A percentile compares a stretch with the other conserved stretches of the same genome.
Evolutionary conservation across 2,113 vertebrate genomes (phyloP).

Genomic region (Cephalopterus ornatus): DNA sequence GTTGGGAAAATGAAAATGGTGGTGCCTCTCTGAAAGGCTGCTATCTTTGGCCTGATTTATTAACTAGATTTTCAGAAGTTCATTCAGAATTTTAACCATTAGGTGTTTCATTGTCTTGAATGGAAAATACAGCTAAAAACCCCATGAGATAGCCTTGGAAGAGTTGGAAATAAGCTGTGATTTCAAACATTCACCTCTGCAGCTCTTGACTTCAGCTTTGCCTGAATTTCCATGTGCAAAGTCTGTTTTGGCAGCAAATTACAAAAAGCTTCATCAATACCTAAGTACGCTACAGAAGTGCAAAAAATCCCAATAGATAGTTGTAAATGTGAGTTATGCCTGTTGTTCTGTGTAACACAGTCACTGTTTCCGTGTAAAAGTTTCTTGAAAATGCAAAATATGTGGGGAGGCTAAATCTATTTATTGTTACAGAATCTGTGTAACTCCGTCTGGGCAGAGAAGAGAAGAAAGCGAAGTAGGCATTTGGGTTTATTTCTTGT

Average conservation of each 20-base stretch:
- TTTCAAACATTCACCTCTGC: neutral
- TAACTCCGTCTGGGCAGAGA: neutral
- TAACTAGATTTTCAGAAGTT: neutral
- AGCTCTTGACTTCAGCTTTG: neutral
- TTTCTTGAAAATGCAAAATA: neutral
- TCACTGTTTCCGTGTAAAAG: neutral
- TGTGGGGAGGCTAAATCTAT: neutral
- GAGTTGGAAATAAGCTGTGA: neutral
- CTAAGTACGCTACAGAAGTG: neutral
- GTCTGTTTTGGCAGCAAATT: neutral
- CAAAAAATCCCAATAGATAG: fast-evolving
- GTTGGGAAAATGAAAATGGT: fast-evolving
- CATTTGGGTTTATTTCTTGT: neutral
- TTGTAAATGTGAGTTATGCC: neutral
- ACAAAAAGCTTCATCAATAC: neutral
- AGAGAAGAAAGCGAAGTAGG: neutral
- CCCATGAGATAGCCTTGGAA: neutral
- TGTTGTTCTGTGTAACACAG: neutral
- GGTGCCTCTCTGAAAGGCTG: neutral
- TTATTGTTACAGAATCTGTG: neutral
- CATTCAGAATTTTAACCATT: neutral
- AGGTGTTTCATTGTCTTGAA: neutral
- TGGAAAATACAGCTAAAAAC: neutral
- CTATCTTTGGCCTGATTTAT: neutral
- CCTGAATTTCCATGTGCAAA: neutral